Evolutionary conservation across 2,888 invertebrate genomes (phyloP).

Genomic region (Trilocha varians): DNA sequence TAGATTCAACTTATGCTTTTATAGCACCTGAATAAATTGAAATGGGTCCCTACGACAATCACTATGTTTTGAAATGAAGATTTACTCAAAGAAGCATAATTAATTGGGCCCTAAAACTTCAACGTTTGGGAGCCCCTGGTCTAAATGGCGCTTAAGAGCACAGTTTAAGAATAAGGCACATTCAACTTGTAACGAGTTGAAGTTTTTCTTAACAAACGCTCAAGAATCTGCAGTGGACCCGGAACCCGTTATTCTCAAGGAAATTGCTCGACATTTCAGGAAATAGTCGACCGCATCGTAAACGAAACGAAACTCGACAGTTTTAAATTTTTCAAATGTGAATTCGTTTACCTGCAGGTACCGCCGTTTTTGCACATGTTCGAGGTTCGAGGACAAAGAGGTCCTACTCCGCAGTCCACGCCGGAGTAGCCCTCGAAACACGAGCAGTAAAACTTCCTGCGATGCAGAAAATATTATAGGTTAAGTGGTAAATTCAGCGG

Average conservation of each 20-base stretch:
- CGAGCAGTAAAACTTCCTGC: slow-evolving; percentile 83
- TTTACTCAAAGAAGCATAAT: too few relatives aligned
- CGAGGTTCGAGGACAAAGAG: slow-evolving; percentile 76
- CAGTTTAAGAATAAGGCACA: slow-evolving; percentile 29
- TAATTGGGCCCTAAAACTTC: too few relatives aligned
- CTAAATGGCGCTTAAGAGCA: slow-evolving; percentile 11
- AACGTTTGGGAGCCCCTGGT: too few relatives aligned
- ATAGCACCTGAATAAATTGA: too few relatives aligned
- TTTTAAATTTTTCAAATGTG: background rate
- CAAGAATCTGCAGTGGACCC: slow-evolving; percentile 27
- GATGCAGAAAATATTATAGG: background rate
- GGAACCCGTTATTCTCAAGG: slow-evolving; percentile 37
- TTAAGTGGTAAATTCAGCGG: slow-evolving; percentile 12
- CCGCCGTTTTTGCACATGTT: slow-evolving; percentile 86
- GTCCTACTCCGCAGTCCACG: slow-evolving; percentile 84
- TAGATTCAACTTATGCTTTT: too few relatives aligned
- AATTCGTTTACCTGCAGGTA: slow-evolving; percentile 81
- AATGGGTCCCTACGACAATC: too few relatives aligned
- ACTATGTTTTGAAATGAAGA: too few relatives aligned
- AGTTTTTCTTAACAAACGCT: slow-evolving; percentile 33
- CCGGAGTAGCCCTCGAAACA: slow-evolving; percentile 89
- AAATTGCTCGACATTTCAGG: slow-evolving; percentile 35
- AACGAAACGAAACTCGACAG: slow-evolving; percentile 12
- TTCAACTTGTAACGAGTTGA: slow-evolving; percentile 36
- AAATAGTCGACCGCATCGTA: slow-evolving; percentile 18